Evolutionary conservation across 2,113 vertebrate genomes (phyloP).

Genomic region (Eclectus roratus): DNA sequence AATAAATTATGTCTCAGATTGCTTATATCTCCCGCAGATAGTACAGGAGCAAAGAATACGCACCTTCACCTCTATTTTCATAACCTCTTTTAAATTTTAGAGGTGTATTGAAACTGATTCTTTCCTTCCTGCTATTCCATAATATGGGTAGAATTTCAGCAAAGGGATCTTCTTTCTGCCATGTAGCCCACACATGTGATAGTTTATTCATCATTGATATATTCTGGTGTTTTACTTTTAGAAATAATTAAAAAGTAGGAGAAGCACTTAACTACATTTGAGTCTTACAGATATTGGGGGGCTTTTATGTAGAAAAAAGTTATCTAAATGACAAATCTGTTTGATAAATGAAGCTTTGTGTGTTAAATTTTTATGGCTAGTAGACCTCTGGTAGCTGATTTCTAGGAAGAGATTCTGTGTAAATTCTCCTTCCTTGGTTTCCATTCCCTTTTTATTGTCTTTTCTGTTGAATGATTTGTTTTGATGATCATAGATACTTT

Average conservation of each 20-base stretch:
- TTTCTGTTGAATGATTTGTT: slow-evolving; percentile 39
- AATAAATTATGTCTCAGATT: slow-evolving; percentile 42
- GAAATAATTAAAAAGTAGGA: neutral
- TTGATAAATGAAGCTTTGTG: neutral
- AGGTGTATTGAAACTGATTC: neutral
- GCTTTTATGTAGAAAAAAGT: neutral
- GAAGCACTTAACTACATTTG: neutral
- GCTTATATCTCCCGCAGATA: slow-evolving; percentile 29
- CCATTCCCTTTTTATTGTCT: slow-evolving; percentile 25
- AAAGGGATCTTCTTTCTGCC: neutral
- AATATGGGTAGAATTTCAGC: neutral
- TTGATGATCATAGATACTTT: slow-evolving; percentile 55
- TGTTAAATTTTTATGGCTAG: neutral
- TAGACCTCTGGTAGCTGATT: neutral
- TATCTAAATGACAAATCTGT: neutral
- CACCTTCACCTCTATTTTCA: neutral
- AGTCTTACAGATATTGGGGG: neutral
- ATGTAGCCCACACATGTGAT: neutral
- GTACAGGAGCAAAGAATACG: neutral
- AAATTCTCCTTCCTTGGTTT: neutral
- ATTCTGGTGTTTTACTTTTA: neutral
- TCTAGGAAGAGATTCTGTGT: neutral
- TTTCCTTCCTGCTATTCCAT: neutral
- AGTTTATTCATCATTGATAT: neutral
- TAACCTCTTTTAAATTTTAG: neutral